Conservation (phyloP, 1,140 invertebrate genomes). For the Ladona fulva region DNA sequence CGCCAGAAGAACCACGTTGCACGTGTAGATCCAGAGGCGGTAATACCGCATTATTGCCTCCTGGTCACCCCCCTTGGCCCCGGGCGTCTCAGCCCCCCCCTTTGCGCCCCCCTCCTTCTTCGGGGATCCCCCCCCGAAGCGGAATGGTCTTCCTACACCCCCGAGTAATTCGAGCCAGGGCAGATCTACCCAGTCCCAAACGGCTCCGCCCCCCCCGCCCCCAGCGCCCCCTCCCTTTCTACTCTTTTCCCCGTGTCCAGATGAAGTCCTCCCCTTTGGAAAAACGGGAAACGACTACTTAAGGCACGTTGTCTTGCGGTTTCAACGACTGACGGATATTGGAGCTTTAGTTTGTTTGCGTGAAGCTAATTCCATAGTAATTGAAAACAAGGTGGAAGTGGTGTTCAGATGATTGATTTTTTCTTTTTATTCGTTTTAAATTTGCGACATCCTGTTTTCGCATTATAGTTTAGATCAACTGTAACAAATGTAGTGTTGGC, state of each 20-base stretch:
- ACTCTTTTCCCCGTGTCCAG: neutral
- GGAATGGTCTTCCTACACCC: neutral
- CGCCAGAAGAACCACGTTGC: conserved; percentile 74
- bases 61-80: neutral
- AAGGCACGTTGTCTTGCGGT: no score
- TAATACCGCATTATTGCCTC: conserved; percentile 53
- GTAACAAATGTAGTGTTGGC: no score
- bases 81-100: conserved; percentile 23
- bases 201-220: neutral
- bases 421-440: no score
- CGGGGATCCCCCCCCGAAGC: neutral
- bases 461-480: no score
- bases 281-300: no score
- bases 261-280: neutral
- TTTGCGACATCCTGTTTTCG: no score
- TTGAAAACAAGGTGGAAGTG: no score
- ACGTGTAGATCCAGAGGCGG: conserved; percentile 85
- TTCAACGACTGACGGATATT: no score
- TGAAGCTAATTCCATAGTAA: no score
- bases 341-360: no score
- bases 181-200: neutral
- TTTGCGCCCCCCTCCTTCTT: conserved; percentile 12
- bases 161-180: neutral
- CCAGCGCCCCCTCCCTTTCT: neutral
- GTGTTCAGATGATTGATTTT: no score